Conservation (phyloP, 2,113 vertebrate species). For the Tragelaphus buxtoni region DNA sequence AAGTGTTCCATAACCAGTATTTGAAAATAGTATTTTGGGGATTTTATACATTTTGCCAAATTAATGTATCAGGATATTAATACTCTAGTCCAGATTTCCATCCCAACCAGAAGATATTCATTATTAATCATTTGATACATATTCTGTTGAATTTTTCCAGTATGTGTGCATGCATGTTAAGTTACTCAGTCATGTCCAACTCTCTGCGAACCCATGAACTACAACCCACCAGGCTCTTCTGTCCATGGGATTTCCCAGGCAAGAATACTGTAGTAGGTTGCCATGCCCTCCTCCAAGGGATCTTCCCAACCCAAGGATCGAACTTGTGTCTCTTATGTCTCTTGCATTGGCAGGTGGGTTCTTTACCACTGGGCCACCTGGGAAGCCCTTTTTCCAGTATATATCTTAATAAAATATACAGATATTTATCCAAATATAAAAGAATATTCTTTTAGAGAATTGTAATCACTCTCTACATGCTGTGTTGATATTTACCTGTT, state of each 20-base stretch:
- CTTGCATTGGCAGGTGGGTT: neutral
- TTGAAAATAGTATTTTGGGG: neutral
- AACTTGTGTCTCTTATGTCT: neutral
- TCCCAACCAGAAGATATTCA: neutral
- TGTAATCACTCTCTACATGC: neutral
- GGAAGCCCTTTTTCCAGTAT: neutral
- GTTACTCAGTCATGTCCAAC: neutral
- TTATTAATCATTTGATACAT: neutral
- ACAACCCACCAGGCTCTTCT: neutral
- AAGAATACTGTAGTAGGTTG: neutral
- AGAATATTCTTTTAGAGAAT: neutral
- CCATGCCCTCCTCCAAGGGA: neutral
- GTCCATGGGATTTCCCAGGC: neutral
- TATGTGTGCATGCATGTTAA: neutral
- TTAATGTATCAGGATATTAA: neutral
- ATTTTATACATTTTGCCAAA: neutral
- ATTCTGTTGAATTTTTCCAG: neutral
- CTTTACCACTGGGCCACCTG: neutral
- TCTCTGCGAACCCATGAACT: neutral
- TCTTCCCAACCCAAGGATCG: neutral
- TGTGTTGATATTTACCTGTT: neutral
- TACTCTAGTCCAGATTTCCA: neutral
- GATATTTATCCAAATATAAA: neutral
- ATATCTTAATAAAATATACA: neutral
- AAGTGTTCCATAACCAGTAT: neutral